phyloP scores from a whole-genome alignment of 2,888 invertebrate genomes.

The Drosophila maculinotata region DNA sequence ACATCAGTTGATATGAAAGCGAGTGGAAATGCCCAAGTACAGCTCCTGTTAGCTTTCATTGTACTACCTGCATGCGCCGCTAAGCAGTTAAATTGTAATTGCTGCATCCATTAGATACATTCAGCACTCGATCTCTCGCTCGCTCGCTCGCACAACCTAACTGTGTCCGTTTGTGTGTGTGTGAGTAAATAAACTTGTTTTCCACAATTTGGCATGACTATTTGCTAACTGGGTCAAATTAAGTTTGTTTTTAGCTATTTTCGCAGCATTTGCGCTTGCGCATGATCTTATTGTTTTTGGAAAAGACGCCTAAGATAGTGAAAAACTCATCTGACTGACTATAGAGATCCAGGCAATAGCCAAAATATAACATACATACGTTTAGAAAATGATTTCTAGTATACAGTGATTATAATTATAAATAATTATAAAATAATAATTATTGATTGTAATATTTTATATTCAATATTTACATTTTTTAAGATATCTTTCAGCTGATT shows the following conservation, averaged over 20 bases:
- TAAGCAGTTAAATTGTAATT: constrained; percentile 59
- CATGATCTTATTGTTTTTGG: constrained; percentile 28
- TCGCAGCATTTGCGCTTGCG: constrained; percentile 48
- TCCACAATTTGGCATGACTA: constrained; percentile 63
- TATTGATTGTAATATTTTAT: no score
- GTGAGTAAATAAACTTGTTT: constrained; percentile 64
- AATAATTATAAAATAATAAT: no score
- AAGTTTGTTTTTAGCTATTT: constrained; percentile 31
- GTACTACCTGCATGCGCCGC: constrained; percentile 44
- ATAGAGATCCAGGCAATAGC: background rate
- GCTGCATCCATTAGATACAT: constrained; percentile 58
- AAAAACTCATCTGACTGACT: background rate
- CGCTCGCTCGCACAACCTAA: constrained; percentile 4
- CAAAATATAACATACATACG: background rate
- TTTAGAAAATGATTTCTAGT: no score
- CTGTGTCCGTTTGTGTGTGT: constrained; percentile 19
- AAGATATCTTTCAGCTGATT: no score
- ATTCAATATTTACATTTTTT: no score
- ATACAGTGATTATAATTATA: no score
- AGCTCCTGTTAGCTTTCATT: constrained; percentile 41
- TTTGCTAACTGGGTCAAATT: constrained; percentile 74
- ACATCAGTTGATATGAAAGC: constrained; percentile 10
- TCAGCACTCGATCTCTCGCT: constrained; percentile 23
- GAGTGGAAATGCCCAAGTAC: constrained; percentile 34
- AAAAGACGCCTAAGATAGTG: constrained; percentile 13